Evolutionary conservation across 2,113 vertebrate genomes (phyloP).

Genomic region (Bombycilla garrulus): DNA sequence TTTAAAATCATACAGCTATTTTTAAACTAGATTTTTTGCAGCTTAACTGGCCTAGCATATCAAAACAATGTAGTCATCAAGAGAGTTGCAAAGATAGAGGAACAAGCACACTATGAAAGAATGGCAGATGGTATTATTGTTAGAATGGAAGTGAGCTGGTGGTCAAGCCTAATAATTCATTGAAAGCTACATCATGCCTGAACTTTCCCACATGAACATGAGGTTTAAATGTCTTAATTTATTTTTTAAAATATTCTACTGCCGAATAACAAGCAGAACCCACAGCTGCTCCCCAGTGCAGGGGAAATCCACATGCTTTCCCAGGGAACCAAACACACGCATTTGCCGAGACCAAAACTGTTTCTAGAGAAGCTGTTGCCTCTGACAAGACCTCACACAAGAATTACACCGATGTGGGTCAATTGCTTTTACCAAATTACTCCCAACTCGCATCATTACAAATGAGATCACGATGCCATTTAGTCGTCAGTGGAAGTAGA

Average conservation of each 20-base stretch:
- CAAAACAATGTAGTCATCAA: slow-evolving; percentile 59
- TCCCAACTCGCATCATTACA: neutral
- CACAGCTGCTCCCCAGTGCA: neutral
- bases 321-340: neutral
- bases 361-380: neutral
- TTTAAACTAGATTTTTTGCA: slow-evolving; percentile 52
- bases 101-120: neutral
- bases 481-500: neutral
- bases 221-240: neutral
- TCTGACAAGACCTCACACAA: neutral
- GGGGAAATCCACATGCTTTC: neutral
- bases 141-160: slow-evolving; percentile 1
- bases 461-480: neutral
- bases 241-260: neutral
- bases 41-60: slow-evolving; percentile 36
- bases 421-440: neutral
- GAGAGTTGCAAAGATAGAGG: neutral
- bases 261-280: neutral
- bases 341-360: neutral
- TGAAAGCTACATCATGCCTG: neutral
- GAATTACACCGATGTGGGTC: neutral
- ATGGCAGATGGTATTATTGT: slow-evolving; percentile 34
- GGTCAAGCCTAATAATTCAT: neutral
- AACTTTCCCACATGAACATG: neutral
- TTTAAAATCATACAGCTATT: slow-evolving; percentile 47